These are phyloP conservation scores for Eubucco bourcierii DNA, from an alignment of 2,113 vertebrate genomes.

Conservation along the genomic window DNA sequence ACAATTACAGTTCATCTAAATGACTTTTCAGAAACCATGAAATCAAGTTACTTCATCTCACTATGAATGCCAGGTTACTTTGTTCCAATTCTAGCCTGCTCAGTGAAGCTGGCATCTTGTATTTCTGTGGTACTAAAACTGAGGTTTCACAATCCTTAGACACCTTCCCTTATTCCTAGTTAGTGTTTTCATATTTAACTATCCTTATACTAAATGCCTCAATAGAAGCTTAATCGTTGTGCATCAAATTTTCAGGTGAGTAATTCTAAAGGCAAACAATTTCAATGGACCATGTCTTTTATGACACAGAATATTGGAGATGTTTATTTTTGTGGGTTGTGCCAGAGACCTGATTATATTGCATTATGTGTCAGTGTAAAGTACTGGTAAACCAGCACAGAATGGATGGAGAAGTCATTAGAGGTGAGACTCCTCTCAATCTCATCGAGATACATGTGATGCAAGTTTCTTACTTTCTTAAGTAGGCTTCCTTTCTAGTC, in stretches of 20 bases:
- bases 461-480: not conserved
- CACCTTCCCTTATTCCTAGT: constrained; percentile 42
- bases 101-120: constrained; percentile 3
- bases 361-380: not conserved
- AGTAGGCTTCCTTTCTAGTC: not conserved
- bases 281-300: constrained; percentile 17
- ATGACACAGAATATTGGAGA: not conserved
- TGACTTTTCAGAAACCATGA: constrained; percentile 38
- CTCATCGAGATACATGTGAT: rapidly evolving
- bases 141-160: constrained; percentile 21
- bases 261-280: not conserved
- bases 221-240: not conserved
- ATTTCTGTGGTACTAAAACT: not conserved
- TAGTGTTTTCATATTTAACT: constrained; percentile 51
- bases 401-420: not conserved
- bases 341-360: not conserved
- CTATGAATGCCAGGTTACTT: constrained; percentile 11
- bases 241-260: not conserved
- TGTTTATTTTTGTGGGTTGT: not conserved
- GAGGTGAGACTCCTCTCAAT: not conserved
- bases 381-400: not conserved
- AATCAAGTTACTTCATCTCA: constrained; percentile 47
- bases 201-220: constrained; percentile 32
- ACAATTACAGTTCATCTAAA: not conserved
- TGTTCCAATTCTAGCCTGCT: constrained; percentile 30